These are phyloP conservation scores for Drosophila suzukii DNA, from an alignment of 1,140 invertebrate species.

Conservation along the genomic window DNA sequence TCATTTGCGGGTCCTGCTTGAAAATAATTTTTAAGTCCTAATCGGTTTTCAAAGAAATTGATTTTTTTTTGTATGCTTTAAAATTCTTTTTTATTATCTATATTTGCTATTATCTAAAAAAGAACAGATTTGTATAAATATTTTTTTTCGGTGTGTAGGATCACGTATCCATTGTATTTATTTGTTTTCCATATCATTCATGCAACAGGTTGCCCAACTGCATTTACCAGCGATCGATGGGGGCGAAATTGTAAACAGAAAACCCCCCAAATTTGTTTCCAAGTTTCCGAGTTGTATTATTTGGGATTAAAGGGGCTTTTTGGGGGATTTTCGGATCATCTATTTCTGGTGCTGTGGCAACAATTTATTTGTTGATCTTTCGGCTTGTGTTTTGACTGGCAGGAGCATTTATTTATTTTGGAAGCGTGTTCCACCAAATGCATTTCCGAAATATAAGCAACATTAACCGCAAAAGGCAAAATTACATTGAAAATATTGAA, in stretches of 20 bases:
- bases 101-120: no score
- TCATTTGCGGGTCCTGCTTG: no score
- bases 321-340: slow-evolving; percentile 13
- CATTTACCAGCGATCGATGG: slow-evolving; percentile 40
- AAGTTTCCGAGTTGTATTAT: slow-evolving; percentile 4
- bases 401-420: slow-evolving; percentile 58
- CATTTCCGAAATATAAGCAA: slow-evolving; percentile 36
- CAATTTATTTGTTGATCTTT: slow-evolving; percentile 39
- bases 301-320: slow-evolving; percentile 22
- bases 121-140: no score
- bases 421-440: slow-evolving; percentile 55
- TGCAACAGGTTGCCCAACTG: slow-evolving; percentile 71
- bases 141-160: background rate
- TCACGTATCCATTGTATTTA: background rate
- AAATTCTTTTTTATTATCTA: no score
- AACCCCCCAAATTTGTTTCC: slow-evolving; percentile 24
- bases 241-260: slow-evolving; percentile 51
- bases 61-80: no score
- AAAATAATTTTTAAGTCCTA: no score
- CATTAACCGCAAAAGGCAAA: slow-evolving; percentile 22
- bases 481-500: slow-evolving; percentile 17
- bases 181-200: slow-evolving; percentile 10
- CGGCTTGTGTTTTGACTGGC: slow-evolving; percentile 51
- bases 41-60: no score
- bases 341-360: slow-evolving; percentile 38